A percentile compares a stretch with the other conserved stretches of the same genome.
Conservation (phyloP, 2,888 invertebrate genomes). For the Ichneumoninae sp. region DNA sequence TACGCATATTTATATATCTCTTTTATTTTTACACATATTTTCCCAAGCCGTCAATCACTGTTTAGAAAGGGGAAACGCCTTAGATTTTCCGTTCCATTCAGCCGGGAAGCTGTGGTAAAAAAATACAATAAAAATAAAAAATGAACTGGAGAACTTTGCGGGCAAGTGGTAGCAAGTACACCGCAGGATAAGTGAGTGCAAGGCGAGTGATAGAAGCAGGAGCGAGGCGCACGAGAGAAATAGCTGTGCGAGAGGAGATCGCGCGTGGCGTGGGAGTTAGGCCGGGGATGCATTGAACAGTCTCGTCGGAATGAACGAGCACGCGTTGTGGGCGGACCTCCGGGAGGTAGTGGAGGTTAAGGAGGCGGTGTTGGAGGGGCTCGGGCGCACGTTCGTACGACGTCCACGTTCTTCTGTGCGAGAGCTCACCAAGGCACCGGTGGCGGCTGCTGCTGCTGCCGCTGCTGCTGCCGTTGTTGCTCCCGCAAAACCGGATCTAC, state of each 20-base stretch:
- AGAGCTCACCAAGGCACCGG: conserved; percentile 51
- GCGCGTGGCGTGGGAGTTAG: conserved; percentile 80
- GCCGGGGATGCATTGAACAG: conserved; percentile 72
- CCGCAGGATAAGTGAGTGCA: conserved; percentile 28
- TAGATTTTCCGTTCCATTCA: conserved; percentile 30
- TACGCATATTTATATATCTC: not conserved
- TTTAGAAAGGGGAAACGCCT: conserved; percentile 12
- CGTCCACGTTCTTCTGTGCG: conserved; percentile 48
- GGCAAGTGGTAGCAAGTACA: not conserved
- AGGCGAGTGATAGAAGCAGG: conserved; percentile 59
- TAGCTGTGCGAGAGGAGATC: conserved; percentile 63
- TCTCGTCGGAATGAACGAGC: conserved; percentile 75
- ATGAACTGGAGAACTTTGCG: not conserved
- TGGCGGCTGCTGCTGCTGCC: conserved; percentile 30
- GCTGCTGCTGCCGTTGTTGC: conserved; percentile 37
- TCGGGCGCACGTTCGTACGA: conserved; percentile 64
- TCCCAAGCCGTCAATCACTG: conserved; percentile 30
- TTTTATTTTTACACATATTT: not conserved
- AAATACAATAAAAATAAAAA: not conserved
- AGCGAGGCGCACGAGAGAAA: conserved; percentile 68
- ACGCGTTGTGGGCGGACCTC: conserved; percentile 83
- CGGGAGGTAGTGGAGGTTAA: conserved; percentile 82
- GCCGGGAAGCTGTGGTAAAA: not conserved
- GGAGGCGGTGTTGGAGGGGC: conserved; percentile 81
- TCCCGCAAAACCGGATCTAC: conserved; percentile 65